Base-by-base conservation (phyloP, 64 coral and sea anemone genomes). In the Orbicella faveolata region DNA sequence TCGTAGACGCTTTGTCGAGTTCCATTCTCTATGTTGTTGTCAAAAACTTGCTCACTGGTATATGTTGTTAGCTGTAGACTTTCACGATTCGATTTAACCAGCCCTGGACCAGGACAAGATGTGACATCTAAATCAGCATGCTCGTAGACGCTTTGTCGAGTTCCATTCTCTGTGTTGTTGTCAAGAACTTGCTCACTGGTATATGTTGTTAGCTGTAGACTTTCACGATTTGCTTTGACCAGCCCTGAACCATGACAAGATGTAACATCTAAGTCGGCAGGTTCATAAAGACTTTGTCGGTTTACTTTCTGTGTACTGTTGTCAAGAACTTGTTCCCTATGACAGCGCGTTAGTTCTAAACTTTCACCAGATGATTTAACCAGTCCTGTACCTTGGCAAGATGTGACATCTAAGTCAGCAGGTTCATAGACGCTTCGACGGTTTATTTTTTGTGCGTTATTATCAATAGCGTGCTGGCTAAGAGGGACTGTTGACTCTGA, bases 161-260 rank as follows among this genome's bases (percentile, higher is more conserved):
- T 76, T 25, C n/a, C 15, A 34, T 54, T 93, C 63, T 33, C 3
- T 82, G 6, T 13, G 14, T 6, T 53, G 21, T 19, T 30, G 36
- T 77, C 63, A 9, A 11, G 55, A 59, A 75, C 77, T 18, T 1
- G 30, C 54, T 81, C 25, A 17, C 8, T 15, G 10, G 0, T 18
- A n/a, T 0, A 41, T 1, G 16, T 44, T 79, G 52, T 21, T 33
- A 72, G 5, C 21, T 30, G 36, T 11, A 23, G 4, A 21, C n/a
- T 48, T 70, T n/a, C 67, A 25, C 25, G 30, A 34, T 14, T 18
- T 57, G 75, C 35, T 2, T 48, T 68, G 21, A 66, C 36, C 3
- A 93, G 33, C 34, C 92, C 92, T 30, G 87, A 21, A 36, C 92
- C 78, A 75, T 48, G 74, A 54, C 86, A 93, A 74, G 78, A 53